These are phyloP conservation scores for Schlechtendalia chinensis DNA, from an alignment of 1,140 invertebrate genomes.

Conservation along the genomic window DNA sequence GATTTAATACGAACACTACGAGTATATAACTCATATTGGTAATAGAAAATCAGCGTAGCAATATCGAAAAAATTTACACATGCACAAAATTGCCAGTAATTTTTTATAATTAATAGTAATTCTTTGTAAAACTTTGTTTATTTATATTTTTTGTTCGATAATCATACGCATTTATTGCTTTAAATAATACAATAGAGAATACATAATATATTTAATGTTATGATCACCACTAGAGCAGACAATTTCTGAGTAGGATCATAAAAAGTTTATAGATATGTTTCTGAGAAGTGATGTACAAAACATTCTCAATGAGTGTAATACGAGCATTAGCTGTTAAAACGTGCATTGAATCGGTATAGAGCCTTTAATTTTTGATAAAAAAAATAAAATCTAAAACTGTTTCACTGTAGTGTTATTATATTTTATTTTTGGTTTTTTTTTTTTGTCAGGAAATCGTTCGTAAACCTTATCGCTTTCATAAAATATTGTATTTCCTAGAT, in stretches of 20 bases:
- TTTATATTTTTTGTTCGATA: no score
- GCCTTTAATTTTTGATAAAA: conserved; percentile 31
- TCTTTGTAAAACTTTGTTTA: no score
- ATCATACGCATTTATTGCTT: no score
- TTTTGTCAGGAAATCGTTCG: background rate
- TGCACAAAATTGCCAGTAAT: no score
- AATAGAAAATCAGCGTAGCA: no score
- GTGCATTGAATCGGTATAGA: background rate
- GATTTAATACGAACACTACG: no score
- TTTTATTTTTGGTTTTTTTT: no score
- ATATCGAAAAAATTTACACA: no score
- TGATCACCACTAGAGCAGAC: background rate
- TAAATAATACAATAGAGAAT: no score
- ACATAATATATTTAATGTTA: background rate
- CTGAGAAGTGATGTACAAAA: background rate
- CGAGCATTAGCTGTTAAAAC: background rate
- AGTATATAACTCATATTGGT: no score
- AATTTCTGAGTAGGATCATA: background rate
- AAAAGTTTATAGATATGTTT: background rate
- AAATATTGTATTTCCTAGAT: background rate
- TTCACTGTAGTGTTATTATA: background rate
- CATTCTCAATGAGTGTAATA: background rate
- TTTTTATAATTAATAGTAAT: no score
- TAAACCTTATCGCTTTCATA: conserved; percentile 14
- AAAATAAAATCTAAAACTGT: conserved; percentile 10